These are phyloP conservation scores for Sinocyclocheilus anophthalmus DNA, from an alignment of 2,113 vertebrate genomes.

Conservation along the genomic window DNA sequence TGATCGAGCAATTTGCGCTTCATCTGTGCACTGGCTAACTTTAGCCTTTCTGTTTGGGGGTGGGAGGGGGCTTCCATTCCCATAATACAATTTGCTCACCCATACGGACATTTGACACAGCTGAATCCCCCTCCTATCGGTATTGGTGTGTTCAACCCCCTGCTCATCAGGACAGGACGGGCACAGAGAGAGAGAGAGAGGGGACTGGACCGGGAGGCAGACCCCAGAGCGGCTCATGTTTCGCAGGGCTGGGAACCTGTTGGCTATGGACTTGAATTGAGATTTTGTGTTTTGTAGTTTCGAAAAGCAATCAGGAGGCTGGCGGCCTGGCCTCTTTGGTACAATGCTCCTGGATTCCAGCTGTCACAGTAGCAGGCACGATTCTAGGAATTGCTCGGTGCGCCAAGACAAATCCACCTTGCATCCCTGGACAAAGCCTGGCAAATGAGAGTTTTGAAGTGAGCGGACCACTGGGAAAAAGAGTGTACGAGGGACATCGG, in stretches of 20 bases:
- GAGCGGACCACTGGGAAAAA: constrained; percentile 21
- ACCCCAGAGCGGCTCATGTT: constrained; percentile 85
- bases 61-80: constrained; percentile 78
- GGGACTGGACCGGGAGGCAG: constrained; percentile 76
- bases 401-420: constrained; percentile 31
- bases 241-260: constrained; percentile 80
- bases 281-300: constrained; percentile 59
- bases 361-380: constrained; percentile 64
- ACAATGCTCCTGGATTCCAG: constrained; percentile 72
- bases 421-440: constrained; percentile 33
- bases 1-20: constrained; percentile 79
- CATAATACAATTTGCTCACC: constrained; percentile 75
- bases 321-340: constrained; percentile 64
- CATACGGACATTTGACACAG: constrained; percentile 70
- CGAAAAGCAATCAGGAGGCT: constrained; percentile 68
- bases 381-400: constrained; percentile 41
- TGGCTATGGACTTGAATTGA: constrained; percentile 77
- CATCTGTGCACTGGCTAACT: constrained; percentile 82
- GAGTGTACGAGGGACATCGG: neutral
- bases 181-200: constrained; percentile 60
- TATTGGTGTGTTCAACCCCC: constrained; percentile 61
- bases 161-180: constrained; percentile 79
- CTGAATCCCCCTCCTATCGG: constrained; percentile 60
- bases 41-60: constrained; percentile 72
- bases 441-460: constrained; percentile 47